Percentiles rank a stretch among this genome's conserved stretches.
Evolutionary conservation across 2,888 invertebrate species (phyloP).

Genomic region (Pristionchus japonicus): DNA sequence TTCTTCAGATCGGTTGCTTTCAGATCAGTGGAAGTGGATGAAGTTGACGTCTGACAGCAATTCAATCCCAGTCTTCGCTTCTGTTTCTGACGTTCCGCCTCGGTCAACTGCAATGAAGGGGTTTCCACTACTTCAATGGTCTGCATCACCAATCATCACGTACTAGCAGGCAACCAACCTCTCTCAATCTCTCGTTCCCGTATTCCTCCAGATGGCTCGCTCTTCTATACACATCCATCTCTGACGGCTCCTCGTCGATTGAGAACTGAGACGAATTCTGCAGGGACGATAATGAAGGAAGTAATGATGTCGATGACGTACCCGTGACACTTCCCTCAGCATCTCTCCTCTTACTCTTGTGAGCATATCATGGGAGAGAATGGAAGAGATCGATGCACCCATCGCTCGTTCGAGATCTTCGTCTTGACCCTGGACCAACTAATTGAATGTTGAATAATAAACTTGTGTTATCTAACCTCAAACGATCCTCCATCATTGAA

Average conservation of each 20-base stretch:
- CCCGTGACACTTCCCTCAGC: not conserved
- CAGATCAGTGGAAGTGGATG: constrained; percentile 55
- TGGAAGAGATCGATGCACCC: constrained; percentile 69
- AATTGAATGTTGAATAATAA: not conserved
- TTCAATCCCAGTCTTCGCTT: constrained; percentile 59
- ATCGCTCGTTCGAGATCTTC: constrained; percentile 82
- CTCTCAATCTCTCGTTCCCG: constrained; percentile 57
- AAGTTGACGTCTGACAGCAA: constrained; percentile 59
- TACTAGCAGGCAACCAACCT: not conserved
- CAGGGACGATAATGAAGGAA: not conserved
- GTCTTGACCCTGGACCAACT: constrained; percentile 52
- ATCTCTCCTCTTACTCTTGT: constrained; percentile 57
- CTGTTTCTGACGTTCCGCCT: constrained; percentile 54
- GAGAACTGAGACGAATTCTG: not conserved
- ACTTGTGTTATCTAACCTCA: not conserved
- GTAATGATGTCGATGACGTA: not conserved
- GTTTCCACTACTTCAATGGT: no score
- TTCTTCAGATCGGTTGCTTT: constrained; percentile 55
- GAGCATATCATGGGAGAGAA: constrained; percentile 69
- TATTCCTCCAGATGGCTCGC: constrained; percentile 68
- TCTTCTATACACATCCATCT: constrained; percentile 67
- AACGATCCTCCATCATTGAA: constrained; percentile 17
- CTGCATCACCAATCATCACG: no score
- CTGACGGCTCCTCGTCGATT: constrained; percentile 52
- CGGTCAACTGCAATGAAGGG: constrained; percentile 52